Evolutionary conservation across 1,140 invertebrate species (phyloP), one percentile per base, ranked within the genome.

Genomic region (Listronotus oregonensis): DNA sequence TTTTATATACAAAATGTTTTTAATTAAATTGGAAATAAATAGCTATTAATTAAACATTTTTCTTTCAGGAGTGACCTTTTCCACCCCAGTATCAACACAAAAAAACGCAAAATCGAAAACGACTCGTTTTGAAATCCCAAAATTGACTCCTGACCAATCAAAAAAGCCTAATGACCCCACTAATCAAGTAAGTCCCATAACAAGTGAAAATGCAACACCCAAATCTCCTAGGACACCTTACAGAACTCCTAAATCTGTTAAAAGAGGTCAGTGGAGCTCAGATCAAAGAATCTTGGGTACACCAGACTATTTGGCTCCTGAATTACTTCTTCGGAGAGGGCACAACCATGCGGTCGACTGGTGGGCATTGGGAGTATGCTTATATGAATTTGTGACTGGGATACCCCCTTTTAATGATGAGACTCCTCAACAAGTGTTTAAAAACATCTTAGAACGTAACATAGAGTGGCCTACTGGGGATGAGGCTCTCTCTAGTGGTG

Each of bases 381-480:
- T 97, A 6, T 98, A 93, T 79, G 96, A 98, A 80, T 98, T 98
- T 78, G 89, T 96, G 74, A 96, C 94, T 0, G 96, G 96, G 12
- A 85, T 96, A 47, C 93, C 94, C 1, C 96, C 96, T 0, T 98
- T 98, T 76, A 96, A 95, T 75, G 96, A 97, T 80, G 89, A 92
- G 71, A 94, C 92, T 9, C 89, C 92, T 2, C 91, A 96, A 75
- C 86, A 88, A 52, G 94, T 98, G n/a, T 98, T 98, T 82, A 84
- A 89, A 42, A 97, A 98, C 81, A 98, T 98, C 77, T 80, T 98
- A 0, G 87, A 90, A 39, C 85, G 88, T 83, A 89, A 91, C 90
- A 81, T 96, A 71, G 89, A 93, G 71, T 96, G 95, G 94, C 94
- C 95, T 1, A 87, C 91, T 71, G 91, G 85, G 17, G 90, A 95